Percentiles rank a stretch among this genome's conserved stretches.
Evolutionary conservation across 1,140 invertebrate genomes (phyloP).

Genomic region (Parasteatoda tepidariorum): DNA sequence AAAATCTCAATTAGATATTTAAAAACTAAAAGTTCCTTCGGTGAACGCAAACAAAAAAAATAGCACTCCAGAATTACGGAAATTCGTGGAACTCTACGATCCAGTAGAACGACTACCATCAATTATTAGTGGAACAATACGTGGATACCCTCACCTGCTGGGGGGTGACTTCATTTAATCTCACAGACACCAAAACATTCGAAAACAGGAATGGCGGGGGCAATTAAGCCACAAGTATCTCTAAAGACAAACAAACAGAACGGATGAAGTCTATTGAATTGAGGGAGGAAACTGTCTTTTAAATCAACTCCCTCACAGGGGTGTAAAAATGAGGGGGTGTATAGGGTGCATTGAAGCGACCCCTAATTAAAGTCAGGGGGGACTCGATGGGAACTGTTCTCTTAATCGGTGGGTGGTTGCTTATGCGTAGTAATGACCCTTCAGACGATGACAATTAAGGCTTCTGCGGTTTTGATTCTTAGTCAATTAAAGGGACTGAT

Average conservation of each 20-base stretch:
- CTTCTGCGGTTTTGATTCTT: conserved; percentile 49
- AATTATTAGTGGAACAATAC: neutral
- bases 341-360: conserved; percentile 36
- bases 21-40: too few relatives aligned
- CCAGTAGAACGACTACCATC: neutral
- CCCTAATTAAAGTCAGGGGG: conserved; percentile 55
- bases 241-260: conserved; percentile 34
- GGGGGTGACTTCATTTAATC: neutral
- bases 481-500: neutral
- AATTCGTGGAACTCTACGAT: neutral
- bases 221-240: conserved; percentile 27
- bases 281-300: conserved; percentile 50
- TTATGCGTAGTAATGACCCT: conserved; percentile 60
- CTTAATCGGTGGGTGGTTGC: conserved; percentile 59
- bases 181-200: neutral
- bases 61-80: too few relatives aligned
- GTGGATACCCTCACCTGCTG: neutral
- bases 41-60: too few relatives aligned
- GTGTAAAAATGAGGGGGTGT: conserved; percentile 10
- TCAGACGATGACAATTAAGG: conserved; percentile 58
- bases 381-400: conserved; percentile 38
- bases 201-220: conserved; percentile 2
- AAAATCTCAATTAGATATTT: too few relatives aligned
- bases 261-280: conserved; percentile 34
- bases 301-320: conserved; percentile 40